Conservation (phyloP, 2,888 invertebrate genomes). For the Papilio gigon region DNA sequence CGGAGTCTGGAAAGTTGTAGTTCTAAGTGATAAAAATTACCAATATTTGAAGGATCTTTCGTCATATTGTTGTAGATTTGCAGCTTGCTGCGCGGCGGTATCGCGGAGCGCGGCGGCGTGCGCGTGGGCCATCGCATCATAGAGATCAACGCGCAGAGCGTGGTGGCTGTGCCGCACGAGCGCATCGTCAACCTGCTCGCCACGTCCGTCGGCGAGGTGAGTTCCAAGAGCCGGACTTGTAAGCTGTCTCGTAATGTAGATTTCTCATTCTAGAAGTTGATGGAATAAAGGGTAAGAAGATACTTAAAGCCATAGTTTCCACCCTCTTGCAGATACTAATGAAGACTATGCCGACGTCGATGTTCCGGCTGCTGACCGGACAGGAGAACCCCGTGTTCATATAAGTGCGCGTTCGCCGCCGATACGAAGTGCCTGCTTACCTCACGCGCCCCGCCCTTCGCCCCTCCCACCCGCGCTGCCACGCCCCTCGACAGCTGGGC, state of each 20-base stretch:
- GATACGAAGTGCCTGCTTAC: slow-evolving; percentile 82
- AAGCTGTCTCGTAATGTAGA: background rate
- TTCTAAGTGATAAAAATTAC: slow-evolving; percentile 8
- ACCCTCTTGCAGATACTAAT: slow-evolving; percentile 92
- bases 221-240: no score
- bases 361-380: slow-evolving; percentile 99
- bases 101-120: slow-evolving; percentile 99
- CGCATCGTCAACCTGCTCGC: slow-evolving; percentile 99
- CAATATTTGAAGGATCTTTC: background rate
- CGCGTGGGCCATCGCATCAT: slow-evolving; percentile 99
- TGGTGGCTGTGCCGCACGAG: slow-evolving; percentile 99
- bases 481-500: slow-evolving; percentile 39
- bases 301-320: background rate
- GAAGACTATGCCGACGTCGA: slow-evolving; percentile 99
- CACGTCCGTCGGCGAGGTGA: slow-evolving; percentile 99
- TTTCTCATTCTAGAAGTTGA: no score
- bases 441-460: slow-evolving; percentile 42
- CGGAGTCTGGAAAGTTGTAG: no score
- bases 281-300: no score
- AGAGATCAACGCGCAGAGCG: slow-evolving; percentile 99
- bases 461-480: background rate
- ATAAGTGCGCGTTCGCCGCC: slow-evolving; percentile 79
- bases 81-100: slow-evolving; percentile 98
- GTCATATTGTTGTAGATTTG: slow-evolving; percentile 88
- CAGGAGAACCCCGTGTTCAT: slow-evolving; percentile 99